Conservation (phyloP, 2,888 invertebrate genomes). For the Chrysolina haemoptera region DNA sequence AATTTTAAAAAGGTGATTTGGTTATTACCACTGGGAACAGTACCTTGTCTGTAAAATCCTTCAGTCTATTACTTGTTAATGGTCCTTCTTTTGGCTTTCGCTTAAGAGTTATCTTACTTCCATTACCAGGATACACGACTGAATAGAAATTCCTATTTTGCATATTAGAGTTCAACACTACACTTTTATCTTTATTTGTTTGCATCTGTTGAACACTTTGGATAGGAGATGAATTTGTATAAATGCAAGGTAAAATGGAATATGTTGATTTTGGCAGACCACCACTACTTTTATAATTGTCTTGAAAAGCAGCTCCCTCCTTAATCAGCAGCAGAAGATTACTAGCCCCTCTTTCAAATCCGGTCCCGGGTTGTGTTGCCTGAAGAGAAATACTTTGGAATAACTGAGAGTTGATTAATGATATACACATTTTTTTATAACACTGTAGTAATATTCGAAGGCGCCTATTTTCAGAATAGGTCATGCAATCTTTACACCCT, state of each 20-base stretch:
- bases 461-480: constrained; percentile 87
- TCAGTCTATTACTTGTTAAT: constrained; percentile 51
- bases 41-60: constrained; percentile 61
- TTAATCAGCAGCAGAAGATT: constrained; percentile 83
- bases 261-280: constrained; percentile 83
- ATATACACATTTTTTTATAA: constrained; percentile 90
- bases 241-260: constrained; percentile 82
- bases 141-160: constrained; percentile 79
- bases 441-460: constrained; percentile 87
- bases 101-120: constrained; percentile 88
- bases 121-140: constrained; percentile 85
- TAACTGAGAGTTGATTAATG: constrained; percentile 82
- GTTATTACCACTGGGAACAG: background rate
- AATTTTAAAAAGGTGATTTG: too few species aligned
- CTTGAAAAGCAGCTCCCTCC: constrained; percentile 85
- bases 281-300: constrained; percentile 81
- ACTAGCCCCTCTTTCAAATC: constrained; percentile 71
- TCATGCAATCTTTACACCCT: constrained; percentile 88
- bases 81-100: constrained; percentile 74
- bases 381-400: constrained; percentile 74
- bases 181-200: constrained; percentile 50
- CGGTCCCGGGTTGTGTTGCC: constrained; percentile 73
- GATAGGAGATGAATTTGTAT: constrained; percentile 73
- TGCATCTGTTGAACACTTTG: constrained; percentile 68
- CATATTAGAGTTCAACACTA: constrained; percentile 56